Evolutionary conservation across 2,113 vertebrate genomes (phyloP).

Genomic region (Silurus glanis): DNA sequence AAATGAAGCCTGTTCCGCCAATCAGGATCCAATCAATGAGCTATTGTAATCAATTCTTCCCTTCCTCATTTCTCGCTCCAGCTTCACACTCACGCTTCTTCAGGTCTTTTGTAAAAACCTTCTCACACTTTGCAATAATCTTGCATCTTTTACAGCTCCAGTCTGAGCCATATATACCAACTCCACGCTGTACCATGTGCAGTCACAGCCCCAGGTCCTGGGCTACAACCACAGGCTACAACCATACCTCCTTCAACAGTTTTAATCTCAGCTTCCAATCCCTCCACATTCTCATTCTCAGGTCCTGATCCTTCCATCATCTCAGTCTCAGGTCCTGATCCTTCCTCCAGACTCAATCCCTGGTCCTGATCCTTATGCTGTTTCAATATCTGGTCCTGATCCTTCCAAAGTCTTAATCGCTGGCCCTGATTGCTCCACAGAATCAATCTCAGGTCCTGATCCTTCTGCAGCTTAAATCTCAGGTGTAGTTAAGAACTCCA

Average conservation of each 20-base stretch:
- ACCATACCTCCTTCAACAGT: too few relatives aligned
- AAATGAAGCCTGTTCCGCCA: background rate
- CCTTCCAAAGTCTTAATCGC: background rate
- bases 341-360: background rate
- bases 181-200: background rate
- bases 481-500: background rate
- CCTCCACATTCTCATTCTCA: too few relatives aligned
- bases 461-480: background rate
- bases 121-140: background rate
- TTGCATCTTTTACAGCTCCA: background rate
- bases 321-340: background rate
- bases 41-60: background rate
- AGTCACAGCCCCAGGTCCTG: too few relatives aligned
- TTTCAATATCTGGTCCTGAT: background rate
- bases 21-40: background rate
- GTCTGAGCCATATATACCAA: background rate
- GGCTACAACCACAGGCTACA: too few relatives aligned
- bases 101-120: background rate
- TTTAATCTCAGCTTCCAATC: too few relatives aligned
- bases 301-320: too few relatives aligned
- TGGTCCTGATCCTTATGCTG: background rate
- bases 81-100: background rate
- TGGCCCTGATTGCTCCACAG: background rate
- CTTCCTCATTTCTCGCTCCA: background rate
- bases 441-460: background rate